Percentiles rank a stretch among this genome's conserved stretches.
Evolutionary conservation across 2,888 invertebrate species (phyloP).

Genomic region (Leptopterna dolabrata): DNA sequence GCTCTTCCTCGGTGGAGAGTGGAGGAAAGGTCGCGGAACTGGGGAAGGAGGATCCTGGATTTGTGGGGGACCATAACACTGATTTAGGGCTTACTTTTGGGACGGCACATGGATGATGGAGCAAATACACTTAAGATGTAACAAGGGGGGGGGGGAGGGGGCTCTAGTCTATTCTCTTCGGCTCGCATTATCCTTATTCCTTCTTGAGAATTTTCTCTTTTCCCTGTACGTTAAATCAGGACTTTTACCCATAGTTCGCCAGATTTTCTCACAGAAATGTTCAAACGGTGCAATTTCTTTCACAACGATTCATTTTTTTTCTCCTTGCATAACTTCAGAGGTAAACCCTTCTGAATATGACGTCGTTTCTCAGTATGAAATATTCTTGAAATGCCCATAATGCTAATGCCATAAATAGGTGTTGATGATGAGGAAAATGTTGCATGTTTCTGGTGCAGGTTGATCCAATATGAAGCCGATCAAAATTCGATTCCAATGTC

Average conservation of each 20-base stretch:
- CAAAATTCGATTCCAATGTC: no score
- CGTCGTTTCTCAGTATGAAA: no score
- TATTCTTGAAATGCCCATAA: no score
- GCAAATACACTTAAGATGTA: slow-evolving; percentile 40
- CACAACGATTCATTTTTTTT: no score
- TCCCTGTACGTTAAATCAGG: background rate
- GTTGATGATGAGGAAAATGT: no score
- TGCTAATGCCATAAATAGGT: no score
- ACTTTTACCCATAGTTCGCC: background rate
- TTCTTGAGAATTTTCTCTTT: background rate
- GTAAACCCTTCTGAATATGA: no score
- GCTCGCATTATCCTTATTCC: slow-evolving; percentile 15
- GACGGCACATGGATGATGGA: slow-evolving; percentile 52
- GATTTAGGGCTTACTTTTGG: slow-evolving; percentile 54
- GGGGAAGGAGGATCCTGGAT: slow-evolving; percentile 31
- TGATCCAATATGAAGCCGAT: no score
- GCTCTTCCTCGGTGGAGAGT: background rate
- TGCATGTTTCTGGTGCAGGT: no score
- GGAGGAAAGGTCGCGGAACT: slow-evolving; percentile 16
- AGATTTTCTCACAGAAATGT: background rate
- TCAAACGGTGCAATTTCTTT: no score
- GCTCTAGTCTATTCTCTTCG: slow-evolving; percentile 19
- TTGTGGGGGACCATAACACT: slow-evolving; percentile 56
- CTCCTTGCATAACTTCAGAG: no score
- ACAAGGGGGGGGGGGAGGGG: background rate